Percentiles rank a stretch among this genome's conserved stretches.
Conservation (phyloP, 92 coral and sea anemone genomes). For the Epizoanthus rinbou region DNA sequence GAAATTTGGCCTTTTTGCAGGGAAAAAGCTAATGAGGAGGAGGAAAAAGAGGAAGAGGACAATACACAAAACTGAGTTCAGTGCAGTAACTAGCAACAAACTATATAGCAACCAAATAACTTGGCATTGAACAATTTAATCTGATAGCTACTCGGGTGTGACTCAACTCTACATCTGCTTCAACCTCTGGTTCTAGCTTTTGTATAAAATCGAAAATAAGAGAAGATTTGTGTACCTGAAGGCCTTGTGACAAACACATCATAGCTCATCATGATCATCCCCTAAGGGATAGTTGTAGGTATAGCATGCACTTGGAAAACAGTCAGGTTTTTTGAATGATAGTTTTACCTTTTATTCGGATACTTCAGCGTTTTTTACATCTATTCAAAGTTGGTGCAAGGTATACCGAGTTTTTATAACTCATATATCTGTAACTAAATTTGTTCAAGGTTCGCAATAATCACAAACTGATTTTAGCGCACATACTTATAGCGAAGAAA, state of each 20-base stretch:
- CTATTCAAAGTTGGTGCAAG: conserved; percentile 6
- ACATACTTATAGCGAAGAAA: conserved; percentile 5
- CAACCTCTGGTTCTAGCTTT: conserved; percentile 6
- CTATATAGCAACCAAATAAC: conserved; percentile 1
- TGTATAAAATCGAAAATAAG: conserved; percentile 3
- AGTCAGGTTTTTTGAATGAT: conserved; percentile 5
- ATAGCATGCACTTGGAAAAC: conserved; percentile 6
- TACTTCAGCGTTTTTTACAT: conserved; percentile 5
- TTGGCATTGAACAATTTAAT: conserved; percentile 4
- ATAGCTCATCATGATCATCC: conserved; percentile 6
- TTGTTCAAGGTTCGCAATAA: too few relatives aligned
- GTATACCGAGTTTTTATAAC: conserved; percentile 5
- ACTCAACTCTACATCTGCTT: conserved; percentile 6
- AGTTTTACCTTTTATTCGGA: conserved; percentile 4
- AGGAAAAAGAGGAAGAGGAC: conserved; percentile 6
- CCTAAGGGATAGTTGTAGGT: conserved; percentile 6
- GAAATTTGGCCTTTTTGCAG: conserved; percentile 1
- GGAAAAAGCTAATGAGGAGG: conserved; percentile 6
- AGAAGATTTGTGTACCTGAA: conserved; percentile 5
- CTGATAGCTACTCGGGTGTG: conserved; percentile 7
- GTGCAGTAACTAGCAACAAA: conserved; percentile 6
- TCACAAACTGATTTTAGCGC: too few relatives aligned
- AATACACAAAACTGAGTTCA: conserved; percentile 5
- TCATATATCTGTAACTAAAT: conserved; percentile 3
- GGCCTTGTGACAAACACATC: too few relatives aligned